phyloP scores from a whole-genome alignment of 2,797 vertebrate genomes.

The Mus minutoides region DNA sequence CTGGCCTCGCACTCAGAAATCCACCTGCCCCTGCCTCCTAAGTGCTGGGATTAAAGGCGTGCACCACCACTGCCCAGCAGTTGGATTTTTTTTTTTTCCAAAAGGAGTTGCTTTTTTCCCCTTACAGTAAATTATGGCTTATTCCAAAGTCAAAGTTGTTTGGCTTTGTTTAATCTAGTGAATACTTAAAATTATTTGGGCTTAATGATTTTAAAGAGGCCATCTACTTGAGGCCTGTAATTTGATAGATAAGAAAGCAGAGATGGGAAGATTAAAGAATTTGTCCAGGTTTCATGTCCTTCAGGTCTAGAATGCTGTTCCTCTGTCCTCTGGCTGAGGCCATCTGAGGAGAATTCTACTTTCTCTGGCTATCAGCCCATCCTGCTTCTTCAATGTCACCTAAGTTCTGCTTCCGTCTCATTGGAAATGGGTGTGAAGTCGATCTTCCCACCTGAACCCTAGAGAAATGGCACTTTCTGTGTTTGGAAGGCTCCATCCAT shows the following conservation, averaged over 20 bases:
- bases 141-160: slow-evolving; percentile 26
- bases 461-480: not conserved
- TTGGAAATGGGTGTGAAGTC: not conserved
- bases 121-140: slow-evolving; percentile 10
- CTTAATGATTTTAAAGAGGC: slow-evolving; percentile 24
- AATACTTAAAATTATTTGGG: not conserved
- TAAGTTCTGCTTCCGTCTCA: not conserved
- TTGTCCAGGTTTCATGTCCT: not conserved
- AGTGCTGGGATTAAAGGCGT: too few species aligned
- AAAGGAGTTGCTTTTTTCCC: not conserved
- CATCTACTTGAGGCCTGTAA: slow-evolving; percentile 30
- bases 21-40: too few species aligned
- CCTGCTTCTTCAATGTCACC: not conserved
- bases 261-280: slow-evolving; percentile 28
- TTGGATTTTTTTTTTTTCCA: not conserved
- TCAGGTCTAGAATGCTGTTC: not conserved
- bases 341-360: not conserved
- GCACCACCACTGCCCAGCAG: too few species aligned
- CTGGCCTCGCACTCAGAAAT: too few species aligned
- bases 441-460: not conserved
- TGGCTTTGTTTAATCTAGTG: slow-evolving; percentile 32
- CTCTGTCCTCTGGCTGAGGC: not conserved
- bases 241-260: slow-evolving; percentile 22
- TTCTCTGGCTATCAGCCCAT: not conserved
- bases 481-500: not conserved